Evolutionary conservation across 1,140 invertebrate genomes (phyloP).

Genomic region (Helicoverpa zea): DNA sequence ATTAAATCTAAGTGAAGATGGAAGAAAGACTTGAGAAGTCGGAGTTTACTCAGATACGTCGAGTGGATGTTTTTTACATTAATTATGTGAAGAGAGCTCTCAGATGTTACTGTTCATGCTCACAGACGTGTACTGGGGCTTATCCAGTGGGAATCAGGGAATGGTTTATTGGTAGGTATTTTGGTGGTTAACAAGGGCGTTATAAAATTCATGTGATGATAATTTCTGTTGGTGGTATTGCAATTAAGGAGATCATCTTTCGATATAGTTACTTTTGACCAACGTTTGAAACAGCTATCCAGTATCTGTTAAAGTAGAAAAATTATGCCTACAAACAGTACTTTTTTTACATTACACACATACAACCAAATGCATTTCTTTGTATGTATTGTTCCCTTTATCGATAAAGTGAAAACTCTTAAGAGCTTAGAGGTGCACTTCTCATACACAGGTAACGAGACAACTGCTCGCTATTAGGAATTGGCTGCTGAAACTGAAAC

Average conservation of each 20-base stretch:
- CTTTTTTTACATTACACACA: too few species aligned
- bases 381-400: too few species aligned
- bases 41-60: conserved; percentile 37
- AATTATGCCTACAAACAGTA: too few species aligned
- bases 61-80: conserved; percentile 40
- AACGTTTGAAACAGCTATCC: too few species aligned
- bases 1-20: conserved; percentile 31
- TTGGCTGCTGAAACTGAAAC: conserved; percentile 31
- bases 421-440: too few species aligned
- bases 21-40: conserved; percentile 8
- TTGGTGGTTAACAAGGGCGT: not conserved
- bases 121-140: conserved; percentile 31
- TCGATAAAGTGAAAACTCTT: too few species aligned
- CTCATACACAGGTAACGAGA: not conserved
- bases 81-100: conserved; percentile 37
- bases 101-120: conserved; percentile 21
- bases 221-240: too few species aligned
- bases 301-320: too few species aligned
- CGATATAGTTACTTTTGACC: too few species aligned
- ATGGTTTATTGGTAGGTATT: not conserved
- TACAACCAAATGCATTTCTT: too few species aligned
- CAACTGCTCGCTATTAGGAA: conserved; percentile 9
- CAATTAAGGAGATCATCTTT: too few species aligned
- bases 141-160: conserved; percentile 7
- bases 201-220: not conserved